phyloP scores from a whole-genome alignment of 2,888 invertebrate species.

The Arrhopalites spinosus region DNA sequence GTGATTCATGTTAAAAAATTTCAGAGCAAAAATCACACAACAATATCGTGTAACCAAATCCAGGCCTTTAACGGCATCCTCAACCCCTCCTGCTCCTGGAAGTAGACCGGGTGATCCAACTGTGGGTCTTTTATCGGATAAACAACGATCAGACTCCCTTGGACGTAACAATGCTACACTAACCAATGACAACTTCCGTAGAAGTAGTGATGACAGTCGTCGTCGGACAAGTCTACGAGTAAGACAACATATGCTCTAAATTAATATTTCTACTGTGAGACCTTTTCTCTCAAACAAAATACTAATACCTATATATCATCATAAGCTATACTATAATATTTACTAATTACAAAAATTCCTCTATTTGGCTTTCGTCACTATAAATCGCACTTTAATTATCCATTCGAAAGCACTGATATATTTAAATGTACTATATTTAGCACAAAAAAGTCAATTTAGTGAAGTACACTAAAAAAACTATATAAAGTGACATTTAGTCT shows the following conservation, averaged over 20 bases:
- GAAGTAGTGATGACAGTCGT: conserved; percentile 53
- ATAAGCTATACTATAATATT: no score
- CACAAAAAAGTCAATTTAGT: no score
- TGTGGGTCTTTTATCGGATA: conserved; percentile 42
- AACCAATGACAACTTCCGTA: conserved; percentile 50
- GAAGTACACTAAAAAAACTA: no score
- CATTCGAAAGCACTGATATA: no score
- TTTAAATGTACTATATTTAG: no score
- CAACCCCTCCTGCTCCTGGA: neutral
- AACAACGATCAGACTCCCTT: conserved; percentile 54
- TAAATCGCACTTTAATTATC: no score
- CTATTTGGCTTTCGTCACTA: no score
- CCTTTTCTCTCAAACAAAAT: no score
- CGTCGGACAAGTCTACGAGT: conserved; percentile 68
- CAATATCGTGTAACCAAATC: conserved; percentile 56
- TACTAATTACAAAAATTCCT: no score
- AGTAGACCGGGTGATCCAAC: neutral
- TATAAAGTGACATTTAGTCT: no score
- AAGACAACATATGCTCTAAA: conserved; percentile 58
- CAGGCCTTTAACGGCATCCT: conserved; percentile 27
- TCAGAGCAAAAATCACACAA: conserved; percentile 56
- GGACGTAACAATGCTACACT: conserved; percentile 47
- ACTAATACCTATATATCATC: no score
- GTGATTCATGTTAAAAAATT: neutral
- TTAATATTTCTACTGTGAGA: no score